These are phyloP conservation scores for Phortica okadai DNA, from an alignment of 2,888 invertebrate species.

Conservation along the genomic window DNA sequence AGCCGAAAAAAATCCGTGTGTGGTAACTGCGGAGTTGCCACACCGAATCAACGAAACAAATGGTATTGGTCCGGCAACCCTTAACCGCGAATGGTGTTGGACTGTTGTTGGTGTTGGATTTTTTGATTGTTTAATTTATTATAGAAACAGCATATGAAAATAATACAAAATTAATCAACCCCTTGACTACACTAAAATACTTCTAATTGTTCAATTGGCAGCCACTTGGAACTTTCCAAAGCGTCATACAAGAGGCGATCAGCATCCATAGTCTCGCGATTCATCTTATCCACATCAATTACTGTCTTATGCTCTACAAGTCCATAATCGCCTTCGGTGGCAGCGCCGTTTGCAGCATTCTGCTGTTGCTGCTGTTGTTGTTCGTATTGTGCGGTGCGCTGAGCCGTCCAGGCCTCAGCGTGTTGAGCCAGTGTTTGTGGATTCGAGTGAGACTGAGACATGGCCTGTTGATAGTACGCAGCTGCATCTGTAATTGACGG, in stretches of 20 bases:
- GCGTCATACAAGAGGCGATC: constrained; percentile 89
- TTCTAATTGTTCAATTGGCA: constrained; percentile 86
- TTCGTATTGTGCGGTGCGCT: constrained; percentile 76
- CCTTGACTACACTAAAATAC: constrained; percentile 76
- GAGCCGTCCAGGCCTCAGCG: constrained; percentile 78
- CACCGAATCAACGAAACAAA: too few relatives aligned
- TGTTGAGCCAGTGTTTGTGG: constrained; percentile 74
- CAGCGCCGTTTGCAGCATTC: constrained; percentile 68
- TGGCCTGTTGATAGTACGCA: constrained; percentile 76
- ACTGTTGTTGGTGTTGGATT: too few relatives aligned
- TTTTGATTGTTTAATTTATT: too few relatives aligned
- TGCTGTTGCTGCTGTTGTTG: constrained; percentile 62
- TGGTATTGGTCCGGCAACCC: too few relatives aligned
- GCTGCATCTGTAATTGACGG: constrained; percentile 66
- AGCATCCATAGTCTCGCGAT: constrained; percentile 85
- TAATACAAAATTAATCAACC: background rate
- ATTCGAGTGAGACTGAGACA: constrained; percentile 72
- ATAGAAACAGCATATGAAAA: too few relatives aligned
- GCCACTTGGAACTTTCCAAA: constrained; percentile 89
- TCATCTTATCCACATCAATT: constrained; percentile 86
- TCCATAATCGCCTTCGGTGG: constrained; percentile 82
- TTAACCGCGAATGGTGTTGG: too few relatives aligned
- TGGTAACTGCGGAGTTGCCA: background rate
- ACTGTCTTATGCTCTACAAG: constrained; percentile 88
- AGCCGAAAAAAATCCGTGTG: constrained; percentile 18